Evolutionary conservation across 2,113 vertebrate species (phyloP), one percentile per base, ranked within the genome.

Genomic region (Oplegnathus fasciatus): DNA sequence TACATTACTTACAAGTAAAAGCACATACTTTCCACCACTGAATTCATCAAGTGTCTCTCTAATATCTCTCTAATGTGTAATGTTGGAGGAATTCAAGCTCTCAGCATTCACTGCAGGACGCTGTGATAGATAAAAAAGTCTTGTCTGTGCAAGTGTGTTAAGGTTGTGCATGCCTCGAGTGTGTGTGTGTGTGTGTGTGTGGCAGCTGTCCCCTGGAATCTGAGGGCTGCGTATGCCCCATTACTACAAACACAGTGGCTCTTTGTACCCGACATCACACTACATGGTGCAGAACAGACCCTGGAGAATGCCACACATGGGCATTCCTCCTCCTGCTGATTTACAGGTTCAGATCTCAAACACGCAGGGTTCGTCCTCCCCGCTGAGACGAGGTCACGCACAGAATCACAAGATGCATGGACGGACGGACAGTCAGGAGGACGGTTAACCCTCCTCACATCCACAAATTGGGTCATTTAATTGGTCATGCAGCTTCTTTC

Each of bases 141-240:
- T 18, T 54, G 26, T 79, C 66, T 32, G 70, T 75, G 54, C 58
- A 70, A 79, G 54, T 83, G 78, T 86, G 71, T 85, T 68, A 61
- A 89, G 50, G n/a, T 68, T 54, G 75, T 80, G 55, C 76, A 80
- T 74, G 68, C 66, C 62, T 85, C 42, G 58, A 52, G 54, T 64
- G 24, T 58, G 65, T 58, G 60, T 18, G 50, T 57, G 57, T 64
- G 17, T 60, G 70, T 79, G 74, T 74, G 42, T 80, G 65, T 74
- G 77, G 78, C 91, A 93, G 92, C 92, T 94, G 91, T 90, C 77
- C 75, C 58, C 74, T 90, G 89, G 90, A 90, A 93, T 94, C 88
- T 68, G 2, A 80, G 80, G 67, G 83, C 87, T 62, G 85, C 73
- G 76, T 86, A 61, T 80, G 80, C 73, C 71, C 81, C 71, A 65